These are phyloP conservation scores for Arbacia lixula DNA, from an alignment of 53 echinoderm and acorn worm genomes.

Conservation along the genomic window DNA sequence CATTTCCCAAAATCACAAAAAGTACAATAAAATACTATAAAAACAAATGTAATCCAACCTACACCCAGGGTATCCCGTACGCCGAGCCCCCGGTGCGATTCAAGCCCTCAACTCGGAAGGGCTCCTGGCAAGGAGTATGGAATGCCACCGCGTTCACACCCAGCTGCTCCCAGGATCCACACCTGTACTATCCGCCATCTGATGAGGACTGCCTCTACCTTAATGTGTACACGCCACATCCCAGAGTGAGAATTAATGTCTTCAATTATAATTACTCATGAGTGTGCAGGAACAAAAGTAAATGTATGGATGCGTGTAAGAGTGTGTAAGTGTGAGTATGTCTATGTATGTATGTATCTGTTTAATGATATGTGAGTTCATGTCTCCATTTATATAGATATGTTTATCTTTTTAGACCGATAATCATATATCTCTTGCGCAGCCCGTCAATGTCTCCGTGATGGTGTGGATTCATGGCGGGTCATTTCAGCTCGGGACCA, in stretches of 20 bases:
- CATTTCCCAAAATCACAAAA: background rate
- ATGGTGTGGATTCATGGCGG: conserved; percentile 79
- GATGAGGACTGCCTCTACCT: conserved; percentile 67
- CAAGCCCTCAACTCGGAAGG: conserved; percentile 46
- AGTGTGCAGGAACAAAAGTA: too few species aligned
- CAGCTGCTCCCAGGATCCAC: conserved; percentile 44
- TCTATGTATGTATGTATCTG: too few species aligned
- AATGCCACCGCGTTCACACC: conserved; percentile 61
- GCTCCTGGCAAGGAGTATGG: conserved; percentile 52
- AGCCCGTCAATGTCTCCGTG: conserved; percentile 48
- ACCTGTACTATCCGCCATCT: conserved; percentile 26
- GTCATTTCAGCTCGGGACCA: conserved; percentile 36
- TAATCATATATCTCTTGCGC: background rate
- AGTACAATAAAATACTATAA: too few species aligned
- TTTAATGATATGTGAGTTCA: too few species aligned
- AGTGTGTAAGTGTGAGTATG: too few species aligned
- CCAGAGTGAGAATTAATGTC: conserved; percentile 49
- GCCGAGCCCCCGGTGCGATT: conserved; percentile 70
- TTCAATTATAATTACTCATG: too few species aligned
- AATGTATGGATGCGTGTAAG: too few species aligned
- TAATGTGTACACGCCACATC: conserved; percentile 54
- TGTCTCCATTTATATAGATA: too few species aligned
- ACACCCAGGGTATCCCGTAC: conserved; percentile 67
- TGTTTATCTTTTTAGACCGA: background rate
- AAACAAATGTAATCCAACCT: too few species aligned